phyloP scores from a whole-genome alignment of 2,113 vertebrate species.

The cattle (Bos taurus) region ARS-UCD2.0 NC_037330.1:53394001-53394500 shows the following conservation, averaged over 20 bases:
- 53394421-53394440: constrained; percentile 27
- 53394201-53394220: constrained; percentile 40
- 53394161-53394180: constrained; percentile 33
- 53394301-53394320: constrained; percentile 34
- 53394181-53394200: constrained; percentile 57
- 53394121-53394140: neutral
- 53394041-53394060: neutral
- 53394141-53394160: constrained; percentile 60
- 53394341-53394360: constrained; percentile 8
- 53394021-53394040: neutral
- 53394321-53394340: neutral
- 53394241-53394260: constrained; percentile 5
- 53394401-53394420: constrained; percentile 66
- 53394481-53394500: neutral
- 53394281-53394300: constrained; percentile 14
- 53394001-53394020: neutral
- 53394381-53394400: constrained; percentile 16
- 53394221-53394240: neutral
- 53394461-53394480: neutral
- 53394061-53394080: neutral
- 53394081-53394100: neutral
- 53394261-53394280: constrained; percentile 47
- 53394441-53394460: neutral
- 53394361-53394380: constrained; percentile 39
- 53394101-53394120: neutral